A percentile compares a stretch with the other conserved stretches of the same genome.
phyloP scores from a whole-genome alignment of 1,140 invertebrate species.

The Stegodyphus dumicola region DNA sequence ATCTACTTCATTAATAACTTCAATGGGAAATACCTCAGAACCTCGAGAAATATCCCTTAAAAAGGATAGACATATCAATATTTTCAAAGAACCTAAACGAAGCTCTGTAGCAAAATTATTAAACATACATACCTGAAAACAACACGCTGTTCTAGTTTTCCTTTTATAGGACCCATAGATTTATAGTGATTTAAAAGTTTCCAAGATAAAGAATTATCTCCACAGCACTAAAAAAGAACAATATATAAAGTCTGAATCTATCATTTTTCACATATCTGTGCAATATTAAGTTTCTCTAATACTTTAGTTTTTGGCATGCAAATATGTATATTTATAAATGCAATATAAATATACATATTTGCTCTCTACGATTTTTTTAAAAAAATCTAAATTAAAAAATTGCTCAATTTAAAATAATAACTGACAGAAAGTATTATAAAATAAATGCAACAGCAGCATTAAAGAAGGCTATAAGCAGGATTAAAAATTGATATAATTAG shows the following conservation, averaged over 20 bases:
- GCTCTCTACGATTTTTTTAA: no score
- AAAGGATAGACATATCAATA: background rate
- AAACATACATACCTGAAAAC: conserved; percentile 19
- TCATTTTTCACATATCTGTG: background rate
- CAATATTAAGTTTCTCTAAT: no score
- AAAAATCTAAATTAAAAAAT: no score
- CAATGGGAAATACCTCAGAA: conserved; percentile 84
- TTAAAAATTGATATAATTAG: no score
- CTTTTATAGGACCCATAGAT: background rate
- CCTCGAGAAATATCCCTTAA: conserved; percentile 87
- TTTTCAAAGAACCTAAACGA: background rate
- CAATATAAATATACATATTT: no score
- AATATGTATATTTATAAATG: no score
- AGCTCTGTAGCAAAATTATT: background rate
- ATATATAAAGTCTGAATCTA: background rate
- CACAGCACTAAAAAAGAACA: conserved; percentile 36
- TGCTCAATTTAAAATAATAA: no score
- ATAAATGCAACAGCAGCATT: no score
- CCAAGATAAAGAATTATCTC: conserved; percentile 4
- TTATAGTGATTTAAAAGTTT: conserved; percentile 9
- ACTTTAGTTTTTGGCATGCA: background rate
- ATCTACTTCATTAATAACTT: conserved; percentile 84
- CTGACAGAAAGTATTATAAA: no score
- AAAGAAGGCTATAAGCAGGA: no score
- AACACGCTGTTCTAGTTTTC: conserved; percentile 4